phyloP scores from a whole-genome alignment of 2,888 invertebrate species.

The Leucophenga maculata region DNA sequence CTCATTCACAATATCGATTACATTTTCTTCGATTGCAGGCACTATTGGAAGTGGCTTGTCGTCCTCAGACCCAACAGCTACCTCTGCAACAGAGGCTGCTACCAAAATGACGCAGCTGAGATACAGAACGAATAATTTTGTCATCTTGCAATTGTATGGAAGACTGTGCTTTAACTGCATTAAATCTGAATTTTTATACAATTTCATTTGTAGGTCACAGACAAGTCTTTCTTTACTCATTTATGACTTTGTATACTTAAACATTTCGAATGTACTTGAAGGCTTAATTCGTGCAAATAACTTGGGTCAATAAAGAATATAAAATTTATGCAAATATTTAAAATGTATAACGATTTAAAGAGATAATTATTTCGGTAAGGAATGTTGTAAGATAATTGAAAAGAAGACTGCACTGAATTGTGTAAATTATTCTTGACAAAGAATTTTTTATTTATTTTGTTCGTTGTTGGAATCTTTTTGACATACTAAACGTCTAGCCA shows the following conservation, averaged over 20 bases:
- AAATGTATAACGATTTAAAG: too few species aligned
- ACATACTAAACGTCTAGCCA: too few species aligned
- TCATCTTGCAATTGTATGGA: not conserved
- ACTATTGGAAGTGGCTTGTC: too few species aligned
- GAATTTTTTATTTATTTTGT: too few species aligned
- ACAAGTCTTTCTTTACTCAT: not conserved
- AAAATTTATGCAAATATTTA: not conserved
- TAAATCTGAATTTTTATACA: not conserved
- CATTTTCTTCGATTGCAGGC: too few species aligned
- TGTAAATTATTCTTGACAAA: too few species aligned
- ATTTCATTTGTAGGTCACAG: not conserved
- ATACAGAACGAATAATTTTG: not conserved
- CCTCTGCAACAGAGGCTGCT: not conserved
- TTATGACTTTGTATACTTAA: not conserved
- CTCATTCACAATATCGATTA: too few species aligned
- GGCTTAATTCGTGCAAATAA: not conserved
- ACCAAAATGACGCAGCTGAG: not conserved
- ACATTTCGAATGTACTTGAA: not conserved
- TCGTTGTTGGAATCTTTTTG: too few species aligned
- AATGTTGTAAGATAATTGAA: too few species aligned
- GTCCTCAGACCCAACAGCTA: not conserved
- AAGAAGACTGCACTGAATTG: too few species aligned
- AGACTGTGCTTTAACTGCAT: not conserved
- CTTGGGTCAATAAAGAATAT: not conserved
- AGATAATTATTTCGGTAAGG: too few species aligned